Percentiles rank a stretch among this genome's conserved stretches.
Conservation (phyloP, 2,888 invertebrate genomes). For the Erebia palarica region DNA sequence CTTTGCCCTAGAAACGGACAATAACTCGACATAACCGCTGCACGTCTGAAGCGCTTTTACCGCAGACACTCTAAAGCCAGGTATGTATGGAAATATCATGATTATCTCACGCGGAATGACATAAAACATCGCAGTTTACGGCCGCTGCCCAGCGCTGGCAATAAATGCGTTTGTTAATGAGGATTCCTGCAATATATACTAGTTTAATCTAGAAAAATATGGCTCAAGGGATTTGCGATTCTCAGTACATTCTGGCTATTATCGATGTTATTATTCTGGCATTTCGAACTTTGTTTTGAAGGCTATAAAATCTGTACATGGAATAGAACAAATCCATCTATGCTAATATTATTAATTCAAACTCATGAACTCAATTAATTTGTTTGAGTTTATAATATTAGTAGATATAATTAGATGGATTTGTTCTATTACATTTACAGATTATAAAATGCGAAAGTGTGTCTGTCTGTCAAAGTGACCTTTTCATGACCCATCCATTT, state of each 20-base stretch:
- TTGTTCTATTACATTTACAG: no score
- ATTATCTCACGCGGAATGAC: slow-evolving; percentile 48
- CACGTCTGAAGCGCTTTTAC: slow-evolving; percentile 34
- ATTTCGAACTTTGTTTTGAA: no score
- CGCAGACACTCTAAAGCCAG: slow-evolving; percentile 35
- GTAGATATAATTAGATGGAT: no score
- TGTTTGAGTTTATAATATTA: no score
- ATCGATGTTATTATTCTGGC: no score
- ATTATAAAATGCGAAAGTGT: no score
- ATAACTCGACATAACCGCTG: slow-evolving; percentile 11
- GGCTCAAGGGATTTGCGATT: slow-evolving; percentile 14
- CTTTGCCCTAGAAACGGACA: neutral
- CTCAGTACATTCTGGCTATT: neutral
- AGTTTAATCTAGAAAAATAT: slow-evolving; percentile 33
- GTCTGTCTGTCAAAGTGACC: no score
- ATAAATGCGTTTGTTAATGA: slow-evolving; percentile 57
- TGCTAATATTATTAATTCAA: no score
- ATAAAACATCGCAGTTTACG: slow-evolving; percentile 55
- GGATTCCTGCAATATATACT: slow-evolving; percentile 31
- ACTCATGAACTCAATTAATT: no score
- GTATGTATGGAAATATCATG: slow-evolving; percentile 48
- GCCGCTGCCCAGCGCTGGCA: slow-evolving; percentile 45
- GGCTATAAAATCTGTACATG: no score
- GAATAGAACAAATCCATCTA: no score
- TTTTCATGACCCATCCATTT: no score